Evolutionary conservation across 2,797 vertebrate genomes (phyloP), one percentile per base, ranked within the genome.

Genomic region (Chanos chanos): DNA sequence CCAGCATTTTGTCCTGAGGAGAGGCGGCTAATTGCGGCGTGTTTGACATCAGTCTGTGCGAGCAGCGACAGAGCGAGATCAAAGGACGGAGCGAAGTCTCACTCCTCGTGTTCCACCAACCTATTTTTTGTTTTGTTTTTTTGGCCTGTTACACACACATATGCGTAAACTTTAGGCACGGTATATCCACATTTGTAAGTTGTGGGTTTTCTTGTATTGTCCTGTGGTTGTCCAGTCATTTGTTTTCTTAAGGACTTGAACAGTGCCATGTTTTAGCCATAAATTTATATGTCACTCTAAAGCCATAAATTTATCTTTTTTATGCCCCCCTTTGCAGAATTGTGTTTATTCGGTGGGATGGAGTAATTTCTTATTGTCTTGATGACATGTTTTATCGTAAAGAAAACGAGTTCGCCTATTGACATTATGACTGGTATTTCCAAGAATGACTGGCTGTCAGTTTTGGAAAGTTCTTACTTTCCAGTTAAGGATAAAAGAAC

Each of bases 21-120:
- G 70, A 66, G 63, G 59, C 58, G 70, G 68, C 68, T 76, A 50
- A 70, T 76, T 72, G 53, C 56, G 40, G 49, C 77, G 61, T 43
- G 51, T 61, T 60, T 72, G 16, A 43, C 34, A 66, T 41, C 53
- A 49, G 64, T 52, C 52, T 28, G 33, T 18, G n/a, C n/a, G 66
- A 1, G 12, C 50, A 59, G 61, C 1, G 37, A 12, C 55, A 57
- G 37, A 60, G 27, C 63, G 61, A 64, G 67, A 77, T 64, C 62
- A 53, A 68, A 54, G 56, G 53, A 76, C 68, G 1, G 25, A 50
- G 56, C 37, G 10, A 33, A 33, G 5, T 28, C 44, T 49, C n/a
- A 25, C 21, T 30, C n/a, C 21, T 58, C 22, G 19, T 7, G 27
- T 61, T 28, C 33, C 34, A 21, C 10, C 16, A 31, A 13, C 22